phyloP scores from a whole-genome alignment of 2,888 invertebrate species.

The Muscina levida region DNA sequence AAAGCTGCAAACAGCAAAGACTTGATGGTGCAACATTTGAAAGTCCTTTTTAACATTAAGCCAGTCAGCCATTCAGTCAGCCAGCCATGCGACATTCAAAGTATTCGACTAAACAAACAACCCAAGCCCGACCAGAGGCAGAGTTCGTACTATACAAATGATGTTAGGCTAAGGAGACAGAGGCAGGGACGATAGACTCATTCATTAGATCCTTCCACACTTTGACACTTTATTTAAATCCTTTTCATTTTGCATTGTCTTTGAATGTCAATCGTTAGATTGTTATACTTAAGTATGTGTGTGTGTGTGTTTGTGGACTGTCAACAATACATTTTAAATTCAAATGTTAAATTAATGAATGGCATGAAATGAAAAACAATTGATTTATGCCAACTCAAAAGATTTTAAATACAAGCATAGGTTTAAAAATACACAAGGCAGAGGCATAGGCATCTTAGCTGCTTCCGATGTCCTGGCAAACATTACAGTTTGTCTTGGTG shows the following conservation, averaged over 20 bases:
- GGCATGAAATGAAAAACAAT: constrained; percentile 22
- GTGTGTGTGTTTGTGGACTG: not conserved
- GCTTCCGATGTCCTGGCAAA: no score
- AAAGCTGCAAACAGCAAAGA: not conserved
- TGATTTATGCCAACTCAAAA: constrained; percentile 29
- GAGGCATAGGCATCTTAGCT: no score
- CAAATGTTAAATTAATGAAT: constrained; percentile 33
- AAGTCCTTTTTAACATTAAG: constrained; percentile 39
- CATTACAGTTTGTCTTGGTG: not conserved
- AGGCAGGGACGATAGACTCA: not conserved
- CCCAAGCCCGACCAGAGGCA: not conserved
- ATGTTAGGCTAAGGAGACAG: not conserved
- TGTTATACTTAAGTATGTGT: no score
- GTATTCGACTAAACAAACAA: constrained; percentile 10
- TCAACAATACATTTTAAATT: constrained; percentile 14
- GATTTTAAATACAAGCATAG: constrained; percentile 13
- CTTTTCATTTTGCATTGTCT: constrained; percentile 23
- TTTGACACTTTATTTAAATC: constrained; percentile 42
- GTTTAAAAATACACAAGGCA: no score
- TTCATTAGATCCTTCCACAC: constrained; percentile 31
- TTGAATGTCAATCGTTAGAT: not conserved
- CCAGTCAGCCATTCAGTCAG: constrained; percentile 29
- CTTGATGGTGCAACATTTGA: constrained; percentile 35
- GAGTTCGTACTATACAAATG: not conserved
- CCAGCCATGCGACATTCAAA: constrained; percentile 27